Evolutionary conservation across 2,797 vertebrate genomes (phyloP).

Genomic region (Lacerta bilineata): DNA sequence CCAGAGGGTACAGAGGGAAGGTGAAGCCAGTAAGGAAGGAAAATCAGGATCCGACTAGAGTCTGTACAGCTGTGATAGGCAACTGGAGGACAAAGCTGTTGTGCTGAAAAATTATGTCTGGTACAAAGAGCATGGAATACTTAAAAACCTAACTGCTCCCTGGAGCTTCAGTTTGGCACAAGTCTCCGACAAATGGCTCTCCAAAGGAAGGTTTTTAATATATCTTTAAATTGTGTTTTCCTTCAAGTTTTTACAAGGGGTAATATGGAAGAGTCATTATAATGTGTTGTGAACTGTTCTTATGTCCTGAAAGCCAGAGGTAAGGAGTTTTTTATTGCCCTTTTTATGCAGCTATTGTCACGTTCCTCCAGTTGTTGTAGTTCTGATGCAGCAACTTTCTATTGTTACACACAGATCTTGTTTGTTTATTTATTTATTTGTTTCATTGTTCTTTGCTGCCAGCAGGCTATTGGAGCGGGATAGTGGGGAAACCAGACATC

Average conservation of each 20-base stretch:
- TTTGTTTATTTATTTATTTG: slow-evolving; percentile 23
- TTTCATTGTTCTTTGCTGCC: slow-evolving; percentile 35
- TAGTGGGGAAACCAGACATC: slow-evolving; percentile 16
- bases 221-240: slow-evolving; percentile 68
- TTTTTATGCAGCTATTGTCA: slow-evolving; percentile 67
- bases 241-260: slow-evolving; percentile 69
- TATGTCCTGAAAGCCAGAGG: slow-evolving; percentile 63
- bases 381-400: slow-evolving; percentile 56
- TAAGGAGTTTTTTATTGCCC: slow-evolving; percentile 67
- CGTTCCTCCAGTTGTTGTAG: slow-evolving; percentile 54
- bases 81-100: slow-evolving; percentile 70
- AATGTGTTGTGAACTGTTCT: slow-evolving; percentile 58
- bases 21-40: background rate
- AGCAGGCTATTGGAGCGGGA: background rate
- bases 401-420: slow-evolving; percentile 24
- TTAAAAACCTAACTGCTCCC: slow-evolving; percentile 75
- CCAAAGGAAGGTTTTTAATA: slow-evolving; percentile 64
- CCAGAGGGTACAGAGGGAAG: background rate
- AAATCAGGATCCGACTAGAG: slow-evolving; percentile 55
- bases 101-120: slow-evolving; percentile 65
- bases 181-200: slow-evolving; percentile 67
- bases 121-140: slow-evolving; percentile 72
- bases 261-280: slow-evolving; percentile 67
- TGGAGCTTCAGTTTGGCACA: slow-evolving; percentile 66
- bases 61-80: slow-evolving; percentile 55